Percentiles rank a stretch among this genome's conserved stretches.
phyloP scores from a whole-genome alignment of 92 coral and sea anemone genomes.

The Parazoanthus swiftii region DNA sequence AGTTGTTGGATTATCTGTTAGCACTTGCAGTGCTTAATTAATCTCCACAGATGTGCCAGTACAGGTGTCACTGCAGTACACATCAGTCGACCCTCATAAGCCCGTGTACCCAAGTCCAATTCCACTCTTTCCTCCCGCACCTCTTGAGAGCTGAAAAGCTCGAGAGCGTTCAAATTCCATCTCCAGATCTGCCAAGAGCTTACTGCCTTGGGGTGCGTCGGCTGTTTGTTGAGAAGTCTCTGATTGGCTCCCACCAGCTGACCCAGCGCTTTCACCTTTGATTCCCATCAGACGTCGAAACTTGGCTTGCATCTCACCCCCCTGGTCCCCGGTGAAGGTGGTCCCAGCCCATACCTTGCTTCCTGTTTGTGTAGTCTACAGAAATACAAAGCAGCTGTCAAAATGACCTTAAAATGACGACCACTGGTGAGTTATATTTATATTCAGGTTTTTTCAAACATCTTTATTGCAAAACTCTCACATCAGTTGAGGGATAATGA shows the following conservation, averaged over 20 bases:
- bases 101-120: slow-evolving; percentile 98
- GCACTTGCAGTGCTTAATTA: no score
- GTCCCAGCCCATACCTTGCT: slow-evolving; percentile 77
- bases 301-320: slow-evolving; percentile 97
- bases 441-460: no score
- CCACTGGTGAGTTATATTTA: no score
- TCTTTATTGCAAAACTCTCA: no score
- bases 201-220: slow-evolving; percentile 50
- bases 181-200: slow-evolving; percentile 83
- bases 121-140: slow-evolving; percentile 99
- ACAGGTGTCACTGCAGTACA: no score
- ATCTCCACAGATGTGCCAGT: no score
- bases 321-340: slow-evolving; percentile 84
- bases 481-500: no score
- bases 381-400: background rate
- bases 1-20: no score
- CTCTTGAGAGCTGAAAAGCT: slow-evolving; percentile 94
- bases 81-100: slow-evolving; percentile 25
- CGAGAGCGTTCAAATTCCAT: slow-evolving; percentile 97
- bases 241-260: background rate
- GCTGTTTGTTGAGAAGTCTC: slow-evolving; percentile 35
- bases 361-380: slow-evolving; percentile 46
- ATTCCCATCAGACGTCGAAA: slow-evolving; percentile 98
- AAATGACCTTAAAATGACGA: background rate
- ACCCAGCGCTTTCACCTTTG: slow-evolving; percentile 58